phyloP scores from a whole-genome alignment of 2,888 invertebrate species.

The Plusia festucae region DNA sequence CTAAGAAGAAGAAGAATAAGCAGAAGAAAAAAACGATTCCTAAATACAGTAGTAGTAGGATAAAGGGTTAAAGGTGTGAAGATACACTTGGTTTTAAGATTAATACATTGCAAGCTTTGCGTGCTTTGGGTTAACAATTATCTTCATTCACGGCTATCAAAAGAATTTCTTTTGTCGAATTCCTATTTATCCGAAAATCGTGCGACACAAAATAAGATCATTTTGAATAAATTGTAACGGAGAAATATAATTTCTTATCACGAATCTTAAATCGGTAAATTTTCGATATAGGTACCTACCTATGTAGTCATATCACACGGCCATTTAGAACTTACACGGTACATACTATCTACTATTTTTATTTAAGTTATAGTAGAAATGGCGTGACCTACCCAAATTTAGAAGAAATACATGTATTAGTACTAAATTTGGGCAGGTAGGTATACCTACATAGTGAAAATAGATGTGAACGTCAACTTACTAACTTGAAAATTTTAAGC shows the following conservation, averaged over 20 bases:
- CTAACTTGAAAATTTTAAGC: too few species aligned
- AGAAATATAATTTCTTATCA: slow-evolving; percentile 44
- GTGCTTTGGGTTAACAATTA: slow-evolving; percentile 32
- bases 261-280: slow-evolving; percentile 43
- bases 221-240: slow-evolving; percentile 52
- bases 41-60: too few species aligned
- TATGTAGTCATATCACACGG: slow-evolving; percentile 4
- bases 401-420: too few species aligned
- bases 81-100: slow-evolving; percentile 26
- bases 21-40: too few species aligned
- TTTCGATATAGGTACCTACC: slow-evolving; percentile 12
- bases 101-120: slow-evolving; percentile 18
- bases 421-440: too few species aligned
- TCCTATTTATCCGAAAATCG: slow-evolving; percentile 50
- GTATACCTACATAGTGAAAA: too few species aligned
- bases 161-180: slow-evolving; percentile 46
- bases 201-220: slow-evolving; percentile 51
- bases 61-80: too few species aligned
- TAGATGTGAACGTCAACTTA: too few species aligned
- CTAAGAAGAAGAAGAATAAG: too few species aligned
- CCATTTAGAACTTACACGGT: slow-evolving; percentile 8
- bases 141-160: slow-evolving; percentile 40
- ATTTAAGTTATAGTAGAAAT: not conserved
- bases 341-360: not conserved
- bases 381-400: too few species aligned